Conservation (phyloP, 2,888 invertebrate species). For the Campoletis raptor region DNA sequence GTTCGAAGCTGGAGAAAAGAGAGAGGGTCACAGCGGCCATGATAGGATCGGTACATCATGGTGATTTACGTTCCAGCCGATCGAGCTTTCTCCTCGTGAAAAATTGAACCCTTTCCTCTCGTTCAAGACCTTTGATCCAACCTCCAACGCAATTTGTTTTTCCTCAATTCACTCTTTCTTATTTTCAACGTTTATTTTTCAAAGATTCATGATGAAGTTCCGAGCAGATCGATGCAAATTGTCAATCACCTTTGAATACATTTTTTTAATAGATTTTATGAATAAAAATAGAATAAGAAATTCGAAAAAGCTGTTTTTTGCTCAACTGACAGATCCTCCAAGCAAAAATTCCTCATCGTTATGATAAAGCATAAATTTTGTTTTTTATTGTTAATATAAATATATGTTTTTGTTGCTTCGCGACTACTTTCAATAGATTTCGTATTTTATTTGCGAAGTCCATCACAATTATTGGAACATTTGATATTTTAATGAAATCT, state of each 20-base stretch:
- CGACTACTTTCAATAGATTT: background rate
- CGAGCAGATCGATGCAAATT: background rate
- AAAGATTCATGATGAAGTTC: slow-evolving; percentile 5
- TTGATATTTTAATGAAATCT: slow-evolving; percentile 36
- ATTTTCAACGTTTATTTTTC: slow-evolving; percentile 5
- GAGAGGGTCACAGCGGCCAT: slow-evolving; percentile 57
- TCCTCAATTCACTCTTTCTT: slow-evolving; percentile 4
- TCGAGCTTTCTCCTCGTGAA: slow-evolving; percentile 67
- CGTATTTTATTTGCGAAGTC: background rate
- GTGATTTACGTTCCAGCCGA: slow-evolving; percentile 68
- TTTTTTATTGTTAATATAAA: background rate
- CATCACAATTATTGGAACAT: background rate
- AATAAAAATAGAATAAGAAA: background rate
- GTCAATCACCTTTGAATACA: background rate
- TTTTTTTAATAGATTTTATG: background rate
- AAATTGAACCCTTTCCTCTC: slow-evolving; percentile 65
- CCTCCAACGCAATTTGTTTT: slow-evolving; percentile 41
- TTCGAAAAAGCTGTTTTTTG: too few species aligned
- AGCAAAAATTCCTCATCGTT: too few species aligned
- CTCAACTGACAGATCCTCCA: too few species aligned
- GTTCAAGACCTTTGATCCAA: slow-evolving; percentile 36
- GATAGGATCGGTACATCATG: slow-evolving; percentile 70
- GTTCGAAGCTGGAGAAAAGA: slow-evolving; percentile 44
- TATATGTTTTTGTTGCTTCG: background rate
- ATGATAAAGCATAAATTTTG: too few species aligned